phyloP scores from a whole-genome alignment of 2,888 invertebrate genomes.

The Gibbula magus region DNA sequence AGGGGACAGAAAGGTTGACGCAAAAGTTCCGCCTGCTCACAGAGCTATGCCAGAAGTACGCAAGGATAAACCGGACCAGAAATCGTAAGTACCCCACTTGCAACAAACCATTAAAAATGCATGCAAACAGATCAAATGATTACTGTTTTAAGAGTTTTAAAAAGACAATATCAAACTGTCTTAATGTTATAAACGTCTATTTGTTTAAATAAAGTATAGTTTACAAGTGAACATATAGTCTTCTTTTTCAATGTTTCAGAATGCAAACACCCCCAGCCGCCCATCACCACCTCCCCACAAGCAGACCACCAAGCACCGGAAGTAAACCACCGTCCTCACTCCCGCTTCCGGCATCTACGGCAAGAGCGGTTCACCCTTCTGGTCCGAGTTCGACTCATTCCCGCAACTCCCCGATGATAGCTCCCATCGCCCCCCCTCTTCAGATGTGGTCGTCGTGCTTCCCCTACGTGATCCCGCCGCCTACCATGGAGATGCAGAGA shows the following conservation, averaged over 20 bases:
- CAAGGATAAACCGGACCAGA: constrained; percentile 10
- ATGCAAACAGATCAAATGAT: no score
- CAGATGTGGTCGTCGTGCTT: constrained; percentile 32
- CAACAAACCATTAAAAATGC: no score
- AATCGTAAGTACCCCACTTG: neutral
- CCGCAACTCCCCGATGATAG: constrained; percentile 8
- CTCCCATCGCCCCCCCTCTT: neutral
- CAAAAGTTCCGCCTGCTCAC: constrained; percentile 11
- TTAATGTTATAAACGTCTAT: no score
- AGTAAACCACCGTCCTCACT: neutral
- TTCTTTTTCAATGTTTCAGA: neutral
- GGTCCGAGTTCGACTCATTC: neutral
- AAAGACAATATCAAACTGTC: no score
- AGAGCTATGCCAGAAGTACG: constrained; percentile 6
- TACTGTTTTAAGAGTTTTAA: no score
- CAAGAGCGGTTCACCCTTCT: constrained; percentile 11
- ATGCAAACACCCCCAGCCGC: constrained; percentile 18
- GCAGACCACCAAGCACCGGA: neutral
- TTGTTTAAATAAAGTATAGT: no score
- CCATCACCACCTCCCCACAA: neutral
- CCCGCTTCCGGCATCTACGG: constrained; percentile 7
- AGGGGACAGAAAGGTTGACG: neutral
- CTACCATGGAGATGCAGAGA: constrained; percentile 22
- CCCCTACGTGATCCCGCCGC: constrained; percentile 26
- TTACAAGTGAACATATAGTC: neutral